Conservation (phyloP, 2,113 vertebrate species). For the Actinemys pallida region DNA sequence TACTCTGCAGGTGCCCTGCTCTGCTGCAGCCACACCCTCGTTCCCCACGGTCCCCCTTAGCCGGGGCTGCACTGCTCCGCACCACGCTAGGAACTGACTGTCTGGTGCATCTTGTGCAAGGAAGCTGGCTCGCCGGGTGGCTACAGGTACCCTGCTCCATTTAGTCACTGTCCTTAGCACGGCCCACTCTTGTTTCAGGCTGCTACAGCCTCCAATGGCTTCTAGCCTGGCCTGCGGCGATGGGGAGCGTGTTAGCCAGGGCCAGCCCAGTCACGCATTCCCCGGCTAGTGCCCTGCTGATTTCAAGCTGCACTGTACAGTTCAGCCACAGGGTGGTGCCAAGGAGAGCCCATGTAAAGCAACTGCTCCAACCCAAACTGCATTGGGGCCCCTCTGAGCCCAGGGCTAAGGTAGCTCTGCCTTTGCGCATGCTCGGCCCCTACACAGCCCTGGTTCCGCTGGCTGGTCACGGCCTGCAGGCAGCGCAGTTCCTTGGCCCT, state of each 20-base stretch:
- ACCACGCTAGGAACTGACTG: not conserved
- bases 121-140: not conserved
- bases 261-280: too few species aligned
- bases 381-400: not conserved
- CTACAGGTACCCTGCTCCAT: fast-evolving
- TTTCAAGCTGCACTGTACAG: not conserved
- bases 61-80: not conserved
- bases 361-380: fast-evolving
- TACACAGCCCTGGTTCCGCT: too few species aligned
- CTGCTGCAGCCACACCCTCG: not conserved
- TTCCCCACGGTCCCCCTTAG: too few species aligned
- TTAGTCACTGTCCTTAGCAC: not conserved
- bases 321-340: not conserved
- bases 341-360: fast-evolving
- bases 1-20: fast-evolving
- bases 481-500: not conserved
- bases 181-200: fast-evolving
- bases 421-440: too few species aligned
- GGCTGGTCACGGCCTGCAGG: too few species aligned
- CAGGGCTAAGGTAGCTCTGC: too few species aligned
- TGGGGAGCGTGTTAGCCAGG: not conserved
- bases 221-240: fast-evolving
- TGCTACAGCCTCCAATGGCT: fast-evolving
- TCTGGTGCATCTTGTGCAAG: not conserved
- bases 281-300: too few species aligned